Conservation (phyloP, 2,797 vertebrate species). For the Protosalanx chinensis region DNA sequence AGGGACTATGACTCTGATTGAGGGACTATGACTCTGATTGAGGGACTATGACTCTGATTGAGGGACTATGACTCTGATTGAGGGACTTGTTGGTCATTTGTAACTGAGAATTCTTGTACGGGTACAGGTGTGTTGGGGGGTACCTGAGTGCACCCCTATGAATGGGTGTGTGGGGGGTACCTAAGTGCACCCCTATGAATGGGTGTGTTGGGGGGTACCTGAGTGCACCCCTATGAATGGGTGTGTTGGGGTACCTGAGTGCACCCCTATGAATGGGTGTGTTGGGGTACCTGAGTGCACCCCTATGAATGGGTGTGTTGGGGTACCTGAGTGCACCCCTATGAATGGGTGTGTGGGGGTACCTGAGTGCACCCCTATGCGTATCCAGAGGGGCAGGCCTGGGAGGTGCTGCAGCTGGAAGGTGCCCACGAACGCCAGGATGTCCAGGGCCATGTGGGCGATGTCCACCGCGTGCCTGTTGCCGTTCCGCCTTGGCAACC, state of each 20-base stretch:
- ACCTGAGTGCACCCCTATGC: constrained; percentile 97
- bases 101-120: neutral
- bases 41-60: too few species aligned
- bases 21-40: too few species aligned
- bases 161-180: constrained; percentile 60
- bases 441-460: constrained; percentile 92
- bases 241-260: constrained; percentile 80
- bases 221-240: constrained; percentile 87
- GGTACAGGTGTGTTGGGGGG: neutral
- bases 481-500: constrained; percentile 90
- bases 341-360: constrained; percentile 21
- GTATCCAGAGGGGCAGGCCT: constrained; percentile 93
- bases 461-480: constrained; percentile 92
- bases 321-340: constrained; percentile 91
- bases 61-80: too few species aligned
- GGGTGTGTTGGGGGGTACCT: constrained; percentile 69
- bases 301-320: neutral
- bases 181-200: constrained; percentile 85
- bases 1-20: too few species aligned
- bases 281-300: neutral
- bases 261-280: constrained; percentile 70
- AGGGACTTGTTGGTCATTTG: neutral
- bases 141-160: neutral
- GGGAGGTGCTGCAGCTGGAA: constrained; percentile 91
- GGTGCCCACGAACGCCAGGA: constrained; percentile 90